Evolutionary conservation across 2,888 invertebrate genomes (phyloP), one percentile per base, ranked within the genome.

Genomic region (Chaitophorus viminalis): DNA sequence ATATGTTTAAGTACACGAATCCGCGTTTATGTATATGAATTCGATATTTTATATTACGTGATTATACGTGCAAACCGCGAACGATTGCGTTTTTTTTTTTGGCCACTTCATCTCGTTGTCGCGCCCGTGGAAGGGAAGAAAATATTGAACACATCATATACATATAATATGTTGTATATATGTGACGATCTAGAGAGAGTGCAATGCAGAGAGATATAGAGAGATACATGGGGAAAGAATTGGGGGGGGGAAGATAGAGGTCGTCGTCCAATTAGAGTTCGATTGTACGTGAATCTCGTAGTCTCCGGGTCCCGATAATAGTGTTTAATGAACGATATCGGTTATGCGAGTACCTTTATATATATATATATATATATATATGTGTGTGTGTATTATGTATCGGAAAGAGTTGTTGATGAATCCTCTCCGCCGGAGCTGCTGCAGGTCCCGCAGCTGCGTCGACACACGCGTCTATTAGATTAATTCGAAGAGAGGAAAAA

Each of bases 241-340:
- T n/a, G n/a, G 14, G 46, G 46, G 11, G 39, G 39, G 18, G 29
- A 33, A 84, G 76, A n/a, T n/a, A 70, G 72, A 87, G 87, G 87
- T 72, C 72, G 60, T 39, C 74, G 79, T 87, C 87, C 87, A 87
- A 87, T 87, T 87, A 87, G 87, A 81, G 79, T 87, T 87, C 81
- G 87, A 87, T 87, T 87, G 87, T 87, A 78, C 29, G 31, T 74
- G 79, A 65, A 87, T 79, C 78, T 87, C 70, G 74, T 46, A 46
- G 8, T 74, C 86, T 72, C 33, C 77, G 46, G 83, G 70, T 60
- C 81, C 74, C 72, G 84, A 87, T 87, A 87, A 87, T 78, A 81
- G 87, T 81, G 87, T 87, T 87, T 79, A 87, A 87, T 87, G 87
- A 87, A 87, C 87, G 87, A 87, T 79, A 81, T 81, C 87, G 79